Percentiles rank a stretch among this genome's conserved stretches.
Conservation (phyloP, 2,113 vertebrate species). For the Sterrhoptilus dennistouni region DNA sequence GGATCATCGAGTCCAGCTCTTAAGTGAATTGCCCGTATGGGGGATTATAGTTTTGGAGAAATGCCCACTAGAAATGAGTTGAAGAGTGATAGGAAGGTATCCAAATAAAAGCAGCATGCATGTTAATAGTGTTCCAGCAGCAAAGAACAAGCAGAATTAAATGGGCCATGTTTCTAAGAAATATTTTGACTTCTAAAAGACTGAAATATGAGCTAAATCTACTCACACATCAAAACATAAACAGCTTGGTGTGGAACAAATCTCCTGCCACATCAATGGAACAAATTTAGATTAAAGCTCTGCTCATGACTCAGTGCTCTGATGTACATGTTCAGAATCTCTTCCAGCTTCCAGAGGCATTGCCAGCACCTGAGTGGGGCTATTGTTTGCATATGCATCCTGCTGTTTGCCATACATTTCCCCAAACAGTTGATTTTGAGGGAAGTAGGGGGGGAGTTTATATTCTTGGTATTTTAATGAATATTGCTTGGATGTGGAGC, state of each 20-base stretch:
- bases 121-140: neutral
- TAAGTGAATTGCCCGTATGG: neutral
- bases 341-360: neutral
- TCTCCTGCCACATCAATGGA: neutral
- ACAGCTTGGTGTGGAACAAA: neutral
- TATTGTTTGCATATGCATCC: neutral
- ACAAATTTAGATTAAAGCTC: neutral
- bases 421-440: neutral
- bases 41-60: neutral
- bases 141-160: neutral
- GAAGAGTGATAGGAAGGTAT: neutral
- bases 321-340: neutral
- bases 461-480: neutral
- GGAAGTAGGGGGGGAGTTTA: accelerated
- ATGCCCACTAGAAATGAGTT: neutral
- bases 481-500: neutral
- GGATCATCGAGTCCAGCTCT: neutral
- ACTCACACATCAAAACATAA: accelerated
- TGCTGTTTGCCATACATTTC: neutral
- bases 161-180: neutral
- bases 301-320: neutral
- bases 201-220: neutral
- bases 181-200: neutral
- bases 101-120: neutral
- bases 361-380: neutral